These are phyloP conservation scores for Malurus elegans DNA, from an alignment of 2,113 vertebrate genomes.

Conservation along the genomic window DNA sequence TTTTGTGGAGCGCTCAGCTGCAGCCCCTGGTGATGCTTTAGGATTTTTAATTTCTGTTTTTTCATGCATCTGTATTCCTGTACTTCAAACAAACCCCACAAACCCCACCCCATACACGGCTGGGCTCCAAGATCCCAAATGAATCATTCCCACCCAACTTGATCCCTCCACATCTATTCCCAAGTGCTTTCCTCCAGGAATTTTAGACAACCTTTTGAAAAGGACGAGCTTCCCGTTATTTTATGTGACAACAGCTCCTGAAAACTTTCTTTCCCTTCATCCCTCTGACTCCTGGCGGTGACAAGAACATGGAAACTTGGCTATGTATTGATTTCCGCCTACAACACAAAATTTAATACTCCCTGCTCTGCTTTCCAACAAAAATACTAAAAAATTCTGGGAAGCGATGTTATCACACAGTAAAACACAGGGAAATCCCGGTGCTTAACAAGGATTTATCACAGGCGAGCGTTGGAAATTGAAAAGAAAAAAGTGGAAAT, in stretches of 20 bases:
- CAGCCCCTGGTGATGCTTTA: not conserved
- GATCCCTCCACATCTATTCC: accelerated
- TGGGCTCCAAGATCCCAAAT: not conserved
- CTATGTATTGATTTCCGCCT: not conserved
- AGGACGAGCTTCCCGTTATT: not conserved
- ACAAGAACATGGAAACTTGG: not conserved
- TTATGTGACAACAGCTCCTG: not conserved
- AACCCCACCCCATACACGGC: accelerated
- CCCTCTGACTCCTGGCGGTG: not conserved
- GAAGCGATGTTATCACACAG: not conserved
- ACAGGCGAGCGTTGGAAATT: not conserved
- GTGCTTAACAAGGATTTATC: not conserved
- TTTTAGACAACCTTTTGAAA: not conserved
- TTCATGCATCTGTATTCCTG: too few species aligned
- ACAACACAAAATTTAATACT: not conserved
- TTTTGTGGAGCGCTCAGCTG: not conserved
- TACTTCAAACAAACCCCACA: too few species aligned
- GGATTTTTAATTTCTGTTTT: too few species aligned
- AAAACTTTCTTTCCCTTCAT: not conserved
- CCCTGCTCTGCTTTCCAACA: not conserved
- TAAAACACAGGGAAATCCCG: not conserved
- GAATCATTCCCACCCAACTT: not conserved
- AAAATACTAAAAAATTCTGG: not conserved
- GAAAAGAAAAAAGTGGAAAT: not conserved
- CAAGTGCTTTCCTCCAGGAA: not conserved